A percentile compares a stretch with the other conserved stretches of the same genome.
These are phyloP conservation scores for Calonectris borealis DNA, from an alignment of 2,113 vertebrate species.

Conservation along the genomic window DNA sequence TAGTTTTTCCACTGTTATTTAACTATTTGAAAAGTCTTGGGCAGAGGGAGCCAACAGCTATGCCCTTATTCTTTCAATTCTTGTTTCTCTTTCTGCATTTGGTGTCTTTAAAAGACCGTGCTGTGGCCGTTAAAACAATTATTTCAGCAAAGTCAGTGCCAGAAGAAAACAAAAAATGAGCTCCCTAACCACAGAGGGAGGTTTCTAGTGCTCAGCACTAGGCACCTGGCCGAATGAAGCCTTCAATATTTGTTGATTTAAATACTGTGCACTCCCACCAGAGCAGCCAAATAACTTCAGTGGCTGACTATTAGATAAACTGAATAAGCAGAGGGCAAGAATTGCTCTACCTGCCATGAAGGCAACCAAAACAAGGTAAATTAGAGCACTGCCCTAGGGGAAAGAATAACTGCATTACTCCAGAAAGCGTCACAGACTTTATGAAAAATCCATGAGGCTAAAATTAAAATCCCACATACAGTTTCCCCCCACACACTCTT, in stretches of 20 bases:
- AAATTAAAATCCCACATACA: background rate
- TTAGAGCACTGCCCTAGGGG: background rate
- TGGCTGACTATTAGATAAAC: background rate
- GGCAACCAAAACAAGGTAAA: background rate
- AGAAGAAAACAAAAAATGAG: background rate
- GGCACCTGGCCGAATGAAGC: background rate
- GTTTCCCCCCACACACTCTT: background rate
- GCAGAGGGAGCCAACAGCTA: background rate
- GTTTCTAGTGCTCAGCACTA: background rate
- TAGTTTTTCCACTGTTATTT: background rate
- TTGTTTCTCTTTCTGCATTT: background rate
- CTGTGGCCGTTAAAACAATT: background rate
- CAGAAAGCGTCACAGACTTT: background rate
- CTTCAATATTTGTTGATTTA: background rate
- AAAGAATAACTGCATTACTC: background rate
- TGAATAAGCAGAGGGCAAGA: background rate
- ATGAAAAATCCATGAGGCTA: background rate
- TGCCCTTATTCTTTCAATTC: background rate
- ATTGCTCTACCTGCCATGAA: slow-evolving; percentile 13
- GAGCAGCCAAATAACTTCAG: background rate
- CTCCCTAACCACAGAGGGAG: background rate
- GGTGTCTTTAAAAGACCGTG: background rate
- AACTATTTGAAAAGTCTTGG: background rate
- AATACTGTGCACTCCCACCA: background rate
- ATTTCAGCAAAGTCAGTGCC: background rate